Percentiles rank a stretch among this genome's conserved stretches.
These are phyloP conservation scores for Spheniscus humboldti DNA, from an alignment of 2,797 vertebrate genomes.

Conservation along the genomic window DNA sequence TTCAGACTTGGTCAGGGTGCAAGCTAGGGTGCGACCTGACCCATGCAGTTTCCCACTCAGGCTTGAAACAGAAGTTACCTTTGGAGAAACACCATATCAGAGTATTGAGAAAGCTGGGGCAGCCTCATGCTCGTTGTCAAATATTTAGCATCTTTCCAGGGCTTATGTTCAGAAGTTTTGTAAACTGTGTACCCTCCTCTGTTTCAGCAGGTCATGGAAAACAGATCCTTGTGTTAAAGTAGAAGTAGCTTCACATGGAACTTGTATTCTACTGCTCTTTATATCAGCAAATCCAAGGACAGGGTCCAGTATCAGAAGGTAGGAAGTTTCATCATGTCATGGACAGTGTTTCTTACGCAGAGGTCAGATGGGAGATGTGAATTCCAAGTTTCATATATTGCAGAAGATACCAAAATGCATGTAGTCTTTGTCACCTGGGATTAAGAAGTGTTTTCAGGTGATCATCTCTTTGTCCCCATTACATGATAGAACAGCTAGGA, in stretches of 20 bases:
- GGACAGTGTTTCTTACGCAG: neutral
- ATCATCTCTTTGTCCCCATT: neutral
- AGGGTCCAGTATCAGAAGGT: neutral
- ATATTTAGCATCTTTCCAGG: neutral
- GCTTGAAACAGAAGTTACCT: neutral
- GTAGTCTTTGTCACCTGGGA: neutral
- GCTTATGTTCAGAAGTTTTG: neutral
- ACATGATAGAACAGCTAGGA: constrained; percentile 79
- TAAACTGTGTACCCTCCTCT: neutral
- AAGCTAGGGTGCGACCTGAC: neutral
- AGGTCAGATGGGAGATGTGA: neutral
- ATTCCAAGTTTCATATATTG: neutral
- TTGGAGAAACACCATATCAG: neutral
- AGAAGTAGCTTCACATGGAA: neutral
- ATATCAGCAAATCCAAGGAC: neutral
- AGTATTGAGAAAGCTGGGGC: neutral
- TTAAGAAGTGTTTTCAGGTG: neutral
- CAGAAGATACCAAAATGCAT: neutral
- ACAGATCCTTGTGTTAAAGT: neutral
- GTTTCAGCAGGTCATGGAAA: constrained; percentile 25
- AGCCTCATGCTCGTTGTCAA: neutral
- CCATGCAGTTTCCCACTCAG: neutral
- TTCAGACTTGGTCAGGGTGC: neutral
- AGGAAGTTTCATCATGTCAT: neutral
- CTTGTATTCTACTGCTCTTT: neutral